Evolutionary conservation across 2,113 vertebrate genomes (phyloP).

Genomic region (Hippocampus zosterae): DNA sequence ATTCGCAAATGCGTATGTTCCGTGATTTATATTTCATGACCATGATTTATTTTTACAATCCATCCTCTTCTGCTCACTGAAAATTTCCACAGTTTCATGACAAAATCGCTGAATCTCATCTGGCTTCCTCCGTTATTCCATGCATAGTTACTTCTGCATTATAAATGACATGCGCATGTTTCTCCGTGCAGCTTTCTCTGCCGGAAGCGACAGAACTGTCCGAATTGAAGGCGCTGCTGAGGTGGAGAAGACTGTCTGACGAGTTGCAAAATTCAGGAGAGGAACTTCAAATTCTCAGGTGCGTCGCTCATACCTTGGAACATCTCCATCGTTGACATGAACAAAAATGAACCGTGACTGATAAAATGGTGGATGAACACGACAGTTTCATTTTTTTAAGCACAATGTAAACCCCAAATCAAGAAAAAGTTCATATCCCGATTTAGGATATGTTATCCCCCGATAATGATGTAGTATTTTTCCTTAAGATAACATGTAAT

Average conservation of each 20-base stretch:
- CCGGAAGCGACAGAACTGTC: slow-evolving; percentile 72
- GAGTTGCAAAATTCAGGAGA: slow-evolving; percentile 85
- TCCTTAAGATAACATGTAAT: too few species aligned
- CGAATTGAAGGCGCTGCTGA: slow-evolving; percentile 82
- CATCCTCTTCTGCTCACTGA: too few species aligned
- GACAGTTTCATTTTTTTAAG: not conserved
- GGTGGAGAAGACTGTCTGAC: slow-evolving; percentile 83
- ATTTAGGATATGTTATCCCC: too few species aligned
- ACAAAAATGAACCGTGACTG: not conserved
- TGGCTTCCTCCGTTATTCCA: not conserved
- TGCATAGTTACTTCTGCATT: not conserved
- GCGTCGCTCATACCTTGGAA: slow-evolving; percentile 7
- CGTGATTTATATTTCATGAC: too few species aligned
- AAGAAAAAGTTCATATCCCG: too few species aligned
- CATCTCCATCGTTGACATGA: not conserved
- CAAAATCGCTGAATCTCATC: not conserved
- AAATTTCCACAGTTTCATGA: not conserved
- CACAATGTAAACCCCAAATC: not conserved
- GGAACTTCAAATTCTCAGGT: slow-evolving; percentile 91
- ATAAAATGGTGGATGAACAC: not conserved
- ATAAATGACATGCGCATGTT: slow-evolving; percentile 5
- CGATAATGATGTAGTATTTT: too few species aligned
- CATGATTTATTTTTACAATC: too few species aligned
- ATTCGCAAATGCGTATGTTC: too few species aligned
- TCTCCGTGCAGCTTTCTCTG: slow-evolving; percentile 68